A percentile compares a stretch with the other conserved stretches of the same genome.
phyloP scores from a whole-genome alignment of 2,888 invertebrate species.

The Cosmia pyralina region DNA sequence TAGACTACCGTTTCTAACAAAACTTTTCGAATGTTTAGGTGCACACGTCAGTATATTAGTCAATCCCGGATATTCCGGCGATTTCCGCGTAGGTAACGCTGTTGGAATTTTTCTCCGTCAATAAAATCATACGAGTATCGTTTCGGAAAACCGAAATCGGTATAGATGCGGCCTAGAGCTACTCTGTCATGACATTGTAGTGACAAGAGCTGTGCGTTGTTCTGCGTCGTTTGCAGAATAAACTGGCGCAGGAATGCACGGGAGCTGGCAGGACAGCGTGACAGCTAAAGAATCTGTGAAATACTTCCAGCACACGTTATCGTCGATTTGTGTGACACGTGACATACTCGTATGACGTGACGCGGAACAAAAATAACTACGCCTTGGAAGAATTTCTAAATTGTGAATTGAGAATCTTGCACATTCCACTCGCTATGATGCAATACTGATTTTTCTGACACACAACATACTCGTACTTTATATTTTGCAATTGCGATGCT shows the following conservation, averaged over 20 bases:
- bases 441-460: background rate
- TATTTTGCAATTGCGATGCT: too few species aligned
- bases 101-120: constrained; percentile 37
- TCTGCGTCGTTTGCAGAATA: constrained; percentile 1
- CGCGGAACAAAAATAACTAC: background rate
- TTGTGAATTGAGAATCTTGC: background rate
- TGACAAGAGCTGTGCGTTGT: constrained; percentile 28
- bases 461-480: too few species aligned
- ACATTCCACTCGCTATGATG: background rate
- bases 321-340: background rate
- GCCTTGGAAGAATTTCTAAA: background rate
- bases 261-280: background rate
- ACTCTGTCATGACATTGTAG: constrained; percentile 41
- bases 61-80: constrained; percentile 25
- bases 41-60: constrained; percentile 2
- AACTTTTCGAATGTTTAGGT: constrained; percentile 20
- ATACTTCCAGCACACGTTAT: background rate
- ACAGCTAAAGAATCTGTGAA: constrained; percentile 17
- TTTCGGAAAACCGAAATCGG: constrained; percentile 41
- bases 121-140: constrained; percentile 38
- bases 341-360: background rate
- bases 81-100: constrained; percentile 16
- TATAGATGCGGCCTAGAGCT: constrained; percentile 21
- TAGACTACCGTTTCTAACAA: constrained; percentile 16
- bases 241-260: constrained; percentile 12